Evolutionary conservation across 2,888 invertebrate genomes (phyloP).

Genomic region (Drosophila koepferae): DNA sequence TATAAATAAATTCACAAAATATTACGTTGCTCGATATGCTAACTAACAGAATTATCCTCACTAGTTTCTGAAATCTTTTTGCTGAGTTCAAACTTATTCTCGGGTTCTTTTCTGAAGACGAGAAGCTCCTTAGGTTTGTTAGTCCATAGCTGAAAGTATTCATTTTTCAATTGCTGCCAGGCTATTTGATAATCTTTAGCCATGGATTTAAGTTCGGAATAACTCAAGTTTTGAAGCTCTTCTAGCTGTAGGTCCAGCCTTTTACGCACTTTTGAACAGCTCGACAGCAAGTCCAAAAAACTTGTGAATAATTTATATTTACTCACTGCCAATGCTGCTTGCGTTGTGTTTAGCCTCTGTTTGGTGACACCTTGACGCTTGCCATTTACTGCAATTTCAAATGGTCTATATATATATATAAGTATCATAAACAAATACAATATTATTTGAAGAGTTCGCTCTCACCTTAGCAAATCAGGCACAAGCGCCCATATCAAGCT

Average conservation of each 20-base stretch:
- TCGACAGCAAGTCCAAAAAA: conserved; percentile 85
- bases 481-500: conserved; percentile 88
- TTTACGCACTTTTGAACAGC: conserved; percentile 67
- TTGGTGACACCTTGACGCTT: conserved; percentile 92
- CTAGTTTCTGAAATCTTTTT: neutral
- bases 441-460: neutral
- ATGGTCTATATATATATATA: conserved; percentile 86
- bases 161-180: conserved; percentile 86
- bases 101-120: conserved; percentile 42
- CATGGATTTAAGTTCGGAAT: conserved; percentile 70
- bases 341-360: conserved; percentile 85
- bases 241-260: conserved; percentile 30
- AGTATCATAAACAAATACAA: conserved; percentile 26
- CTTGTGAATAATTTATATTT: conserved; percentile 86
- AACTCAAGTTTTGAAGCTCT: conserved; percentile 51
- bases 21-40: too few species aligned
- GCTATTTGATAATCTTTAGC: conserved; percentile 78
- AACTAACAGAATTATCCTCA: neutral
- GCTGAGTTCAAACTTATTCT: neutral
- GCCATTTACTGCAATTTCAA: conserved; percentile 92
- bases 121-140: conserved; percentile 85
- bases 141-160: conserved; percentile 87
- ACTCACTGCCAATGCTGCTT: conserved; percentile 86
- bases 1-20: neutral
- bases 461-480: conserved; percentile 82